Conservation (phyloP, 2,113 vertebrate species). For the Ancistrus triradiatus region DNA sequence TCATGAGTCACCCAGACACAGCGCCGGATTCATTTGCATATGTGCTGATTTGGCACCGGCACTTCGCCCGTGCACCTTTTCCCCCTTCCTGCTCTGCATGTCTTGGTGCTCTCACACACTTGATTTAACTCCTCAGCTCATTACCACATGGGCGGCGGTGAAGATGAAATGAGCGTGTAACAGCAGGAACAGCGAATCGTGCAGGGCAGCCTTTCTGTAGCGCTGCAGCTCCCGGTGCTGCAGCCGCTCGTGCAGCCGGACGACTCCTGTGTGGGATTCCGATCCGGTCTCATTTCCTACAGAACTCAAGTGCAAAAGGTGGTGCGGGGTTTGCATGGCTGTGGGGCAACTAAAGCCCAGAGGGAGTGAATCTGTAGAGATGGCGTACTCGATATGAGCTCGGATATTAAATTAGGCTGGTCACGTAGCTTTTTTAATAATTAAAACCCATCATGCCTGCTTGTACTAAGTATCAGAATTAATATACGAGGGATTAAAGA, state of each 20-base stretch:
- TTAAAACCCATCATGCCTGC: no score
- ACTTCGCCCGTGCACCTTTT: not conserved
- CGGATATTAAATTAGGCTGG: no score
- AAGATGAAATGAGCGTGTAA: not conserved
- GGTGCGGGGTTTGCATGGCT: no score
- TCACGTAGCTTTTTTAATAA: no score
- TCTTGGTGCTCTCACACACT: not conserved
- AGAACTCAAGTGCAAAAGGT: no score
- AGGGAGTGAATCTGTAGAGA: not conserved
- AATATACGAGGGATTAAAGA: no score
- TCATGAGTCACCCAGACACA: not conserved
- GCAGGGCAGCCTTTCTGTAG: not conserved
- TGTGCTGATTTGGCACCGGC: not conserved
- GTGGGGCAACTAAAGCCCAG: not conserved
- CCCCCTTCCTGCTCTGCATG: constrained; percentile 1
- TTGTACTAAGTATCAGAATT: no score
- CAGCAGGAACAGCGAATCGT: not conserved
- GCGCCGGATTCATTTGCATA: constrained; percentile 30
- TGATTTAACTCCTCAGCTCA: not conserved
- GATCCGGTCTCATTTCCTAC: not conserved
- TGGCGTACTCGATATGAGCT: no score
- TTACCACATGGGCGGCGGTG: not conserved
- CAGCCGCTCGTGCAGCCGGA: not conserved
- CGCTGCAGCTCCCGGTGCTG: not conserved
- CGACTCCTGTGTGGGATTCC: not conserved